phyloP scores from a whole-genome alignment of 1,140 invertebrate species.

The Phortica variegata region DNA sequence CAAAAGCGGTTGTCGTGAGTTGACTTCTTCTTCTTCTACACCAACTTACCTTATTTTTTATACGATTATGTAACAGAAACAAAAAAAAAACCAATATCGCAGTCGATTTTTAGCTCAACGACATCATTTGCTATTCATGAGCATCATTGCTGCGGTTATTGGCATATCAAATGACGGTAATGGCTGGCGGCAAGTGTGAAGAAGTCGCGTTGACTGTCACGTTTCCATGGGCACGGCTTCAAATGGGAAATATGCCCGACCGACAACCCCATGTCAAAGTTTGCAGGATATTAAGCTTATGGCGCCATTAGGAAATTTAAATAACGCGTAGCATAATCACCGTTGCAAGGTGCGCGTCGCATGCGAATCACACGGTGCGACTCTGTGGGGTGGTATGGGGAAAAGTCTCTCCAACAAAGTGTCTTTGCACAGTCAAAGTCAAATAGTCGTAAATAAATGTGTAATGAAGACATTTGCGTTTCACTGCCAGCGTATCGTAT shows the following conservation, averaged over 20 bases:
- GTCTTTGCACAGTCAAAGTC: slow-evolving; percentile 17
- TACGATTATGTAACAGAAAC: too few species aligned
- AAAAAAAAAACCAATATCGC: slow-evolving; percentile 47
- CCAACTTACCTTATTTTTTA: too few species aligned
- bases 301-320: slow-evolving; percentile 40
- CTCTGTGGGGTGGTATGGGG: not conserved
- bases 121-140: slow-evolving; percentile 46
- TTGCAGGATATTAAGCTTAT: too few species aligned
- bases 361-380: too few species aligned
- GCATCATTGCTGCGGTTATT: slow-evolving; percentile 1
- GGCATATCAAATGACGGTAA: slow-evolving; percentile 26
- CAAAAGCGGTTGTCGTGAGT: too few species aligned
- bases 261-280: too few species aligned
- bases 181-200: slow-evolving; percentile 42
- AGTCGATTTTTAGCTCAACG: slow-evolving; percentile 25
- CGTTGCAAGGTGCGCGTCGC: slow-evolving; percentile 8
- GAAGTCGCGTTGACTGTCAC: slow-evolving; percentile 31
- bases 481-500: not conserved
- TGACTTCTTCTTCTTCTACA: too few species aligned
- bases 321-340: slow-evolving; percentile 44
- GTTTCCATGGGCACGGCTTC: slow-evolving; percentile 5
- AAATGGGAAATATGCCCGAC: too few species aligned
- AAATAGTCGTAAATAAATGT: slow-evolving; percentile 52
- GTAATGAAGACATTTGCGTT: slow-evolving; percentile 49
- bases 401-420: not conserved